Evolutionary conservation across 2,888 invertebrate species (phyloP).

Genomic region (Euphydryas editha): DNA sequence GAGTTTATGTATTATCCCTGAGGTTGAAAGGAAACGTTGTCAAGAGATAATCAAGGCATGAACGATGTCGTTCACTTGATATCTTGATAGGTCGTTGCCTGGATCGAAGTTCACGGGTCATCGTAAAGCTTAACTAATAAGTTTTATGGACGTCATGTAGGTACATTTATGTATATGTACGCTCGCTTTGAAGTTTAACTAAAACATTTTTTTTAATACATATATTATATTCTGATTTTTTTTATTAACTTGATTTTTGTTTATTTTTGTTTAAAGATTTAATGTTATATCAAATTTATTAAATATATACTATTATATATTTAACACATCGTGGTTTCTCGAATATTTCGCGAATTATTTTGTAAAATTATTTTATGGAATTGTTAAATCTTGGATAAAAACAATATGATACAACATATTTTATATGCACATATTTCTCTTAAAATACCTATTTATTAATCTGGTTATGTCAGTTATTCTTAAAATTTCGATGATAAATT

Average conservation of each 20-base stretch:
- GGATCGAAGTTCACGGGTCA: slow-evolving; percentile 63
- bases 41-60: slow-evolving; percentile 74
- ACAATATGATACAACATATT: background rate
- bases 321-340: too few species aligned
- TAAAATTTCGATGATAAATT: slow-evolving; percentile 33
- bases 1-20: slow-evolving; percentile 40
- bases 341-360: too few species aligned
- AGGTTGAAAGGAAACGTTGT: slow-evolving; percentile 70
- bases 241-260: background rate
- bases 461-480: background rate
- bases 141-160: slow-evolving; percentile 16
- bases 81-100: slow-evolving; percentile 70
- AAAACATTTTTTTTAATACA: too few species aligned
- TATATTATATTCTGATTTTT: background rate
- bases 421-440: background rate
- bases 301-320: too few species aligned
- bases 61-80: slow-evolving; percentile 75
- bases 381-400: background rate
- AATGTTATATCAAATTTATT: too few species aligned
- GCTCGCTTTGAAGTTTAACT: slow-evolving; percentile 17
- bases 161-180: background rate
- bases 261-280: too few species aligned
- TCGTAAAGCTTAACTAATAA: slow-evolving; percentile 41
- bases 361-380: too few species aligned
- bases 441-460: slow-evolving; percentile 14